phyloP scores from a whole-genome alignment of 2,797 vertebrate species.

The Chiroxiphia lanceolata region DNA sequence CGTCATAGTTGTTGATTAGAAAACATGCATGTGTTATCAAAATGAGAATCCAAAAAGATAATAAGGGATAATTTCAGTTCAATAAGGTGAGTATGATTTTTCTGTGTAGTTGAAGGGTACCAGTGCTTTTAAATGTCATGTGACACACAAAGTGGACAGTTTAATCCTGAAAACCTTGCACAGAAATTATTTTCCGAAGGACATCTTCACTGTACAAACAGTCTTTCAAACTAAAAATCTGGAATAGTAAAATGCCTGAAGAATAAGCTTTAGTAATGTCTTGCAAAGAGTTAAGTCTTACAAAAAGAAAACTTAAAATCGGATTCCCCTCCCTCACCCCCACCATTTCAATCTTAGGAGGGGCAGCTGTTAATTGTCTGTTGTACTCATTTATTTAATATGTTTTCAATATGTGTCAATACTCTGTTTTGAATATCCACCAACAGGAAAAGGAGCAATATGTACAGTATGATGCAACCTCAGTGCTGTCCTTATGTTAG shows the following conservation, averaged over 20 bases:
- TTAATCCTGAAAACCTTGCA: background rate
- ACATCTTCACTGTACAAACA: background rate
- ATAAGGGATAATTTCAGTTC: background rate
- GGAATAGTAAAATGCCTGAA: background rate
- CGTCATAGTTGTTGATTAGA: background rate
- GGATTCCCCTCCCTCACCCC: background rate
- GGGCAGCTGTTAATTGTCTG: background rate
- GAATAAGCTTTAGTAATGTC: background rate
- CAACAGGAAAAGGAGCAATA: background rate
- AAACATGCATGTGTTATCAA: background rate
- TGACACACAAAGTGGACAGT: accelerated
- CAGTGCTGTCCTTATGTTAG: background rate
- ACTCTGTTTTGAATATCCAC: background rate
- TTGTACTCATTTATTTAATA: background rate
- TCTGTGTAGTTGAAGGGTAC: background rate
- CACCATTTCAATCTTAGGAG: background rate
- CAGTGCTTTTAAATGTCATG: background rate
- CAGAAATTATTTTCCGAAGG: background rate
- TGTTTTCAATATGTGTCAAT: background rate
- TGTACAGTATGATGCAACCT: background rate
- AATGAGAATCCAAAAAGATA: background rate
- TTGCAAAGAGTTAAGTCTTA: background rate
- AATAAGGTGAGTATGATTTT: background rate
- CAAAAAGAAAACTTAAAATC: background rate
- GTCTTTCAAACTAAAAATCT: background rate